phyloP scores from a whole-genome alignment of 2,888 invertebrate genomes.

The Oligia fasciuncula region DNA sequence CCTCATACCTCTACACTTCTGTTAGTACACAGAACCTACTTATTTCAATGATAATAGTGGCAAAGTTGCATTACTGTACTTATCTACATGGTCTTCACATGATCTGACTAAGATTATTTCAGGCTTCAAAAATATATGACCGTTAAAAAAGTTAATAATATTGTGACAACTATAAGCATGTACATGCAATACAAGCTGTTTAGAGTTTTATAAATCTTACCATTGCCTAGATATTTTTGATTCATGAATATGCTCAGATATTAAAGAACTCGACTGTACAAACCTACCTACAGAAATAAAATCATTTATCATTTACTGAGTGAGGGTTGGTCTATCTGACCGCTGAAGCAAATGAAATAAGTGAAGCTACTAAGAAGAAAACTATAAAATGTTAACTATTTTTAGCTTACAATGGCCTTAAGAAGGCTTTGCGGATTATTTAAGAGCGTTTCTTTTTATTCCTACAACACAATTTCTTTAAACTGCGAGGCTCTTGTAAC shows the following conservation, averaged over 20 bases:
- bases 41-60: background rate
- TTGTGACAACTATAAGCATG: too few relatives aligned
- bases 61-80: background rate
- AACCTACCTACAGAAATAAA: too few relatives aligned
- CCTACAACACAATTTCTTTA: background rate
- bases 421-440: background rate
- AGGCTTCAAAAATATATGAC: too few relatives aligned
- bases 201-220: too few relatives aligned
- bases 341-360: background rate
- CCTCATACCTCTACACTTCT: too few relatives aligned
- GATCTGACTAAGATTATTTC: too few relatives aligned
- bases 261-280: background rate
- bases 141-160: too few relatives aligned
- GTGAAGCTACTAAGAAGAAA: conserved; percentile 5
- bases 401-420: background rate
- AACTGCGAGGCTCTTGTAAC: conserved; percentile 11
- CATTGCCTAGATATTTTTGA: too few relatives aligned
- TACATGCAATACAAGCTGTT: too few relatives aligned
- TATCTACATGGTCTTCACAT: too few relatives aligned
- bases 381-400: background rate
- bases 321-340: background rate
- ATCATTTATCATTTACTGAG: background rate
- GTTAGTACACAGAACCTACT: too few relatives aligned
- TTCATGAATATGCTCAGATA: too few relatives aligned
- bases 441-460: background rate